Percentiles rank a stretch among this genome's conserved stretches.
These are phyloP conservation scores for Saccostrea glomerata DNA, from an alignment of 1,140 invertebrate species.

Conservation along the genomic window DNA sequence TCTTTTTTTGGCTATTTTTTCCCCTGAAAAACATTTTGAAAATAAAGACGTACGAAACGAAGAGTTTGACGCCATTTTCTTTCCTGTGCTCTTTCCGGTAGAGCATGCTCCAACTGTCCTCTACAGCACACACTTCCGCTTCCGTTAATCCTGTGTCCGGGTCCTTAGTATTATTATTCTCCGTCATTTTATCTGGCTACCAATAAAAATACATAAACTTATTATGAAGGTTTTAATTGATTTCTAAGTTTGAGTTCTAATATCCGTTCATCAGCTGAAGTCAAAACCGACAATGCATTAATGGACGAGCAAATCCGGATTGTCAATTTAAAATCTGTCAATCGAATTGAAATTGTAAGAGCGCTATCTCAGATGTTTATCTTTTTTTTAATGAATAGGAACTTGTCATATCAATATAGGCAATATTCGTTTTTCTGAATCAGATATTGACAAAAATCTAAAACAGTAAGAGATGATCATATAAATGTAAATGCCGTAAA, in stretches of 20 bases:
- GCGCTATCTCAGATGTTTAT: too few species aligned
- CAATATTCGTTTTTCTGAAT: too few species aligned
- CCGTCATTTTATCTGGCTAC: neutral
- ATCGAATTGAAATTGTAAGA: too few species aligned
- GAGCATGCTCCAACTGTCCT: constrained; percentile 27
- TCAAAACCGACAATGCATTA: neutral
- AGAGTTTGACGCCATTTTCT: constrained; percentile 50
- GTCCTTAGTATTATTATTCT: constrained; percentile 23
- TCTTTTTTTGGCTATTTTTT: too few species aligned
- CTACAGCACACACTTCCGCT: neutral
- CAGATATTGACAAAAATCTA: too few species aligned
- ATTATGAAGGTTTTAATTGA: neutral
- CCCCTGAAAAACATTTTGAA: too few species aligned
- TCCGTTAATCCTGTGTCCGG: constrained; percentile 14
- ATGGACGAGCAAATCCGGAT: neutral
- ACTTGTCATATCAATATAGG: too few species aligned
- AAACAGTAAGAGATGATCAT: too few species aligned
- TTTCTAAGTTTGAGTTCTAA: neutral
- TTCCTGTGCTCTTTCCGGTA: constrained; percentile 40
- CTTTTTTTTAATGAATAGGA: too few species aligned
- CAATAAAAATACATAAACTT: neutral
- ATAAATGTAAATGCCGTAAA: too few species aligned
- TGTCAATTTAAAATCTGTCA: too few species aligned
- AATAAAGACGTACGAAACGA: constrained; percentile 1
- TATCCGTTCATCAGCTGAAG: neutral